phyloP scores from a whole-genome alignment of 2,888 invertebrate genomes.

The Spicauda simplicius region DNA sequence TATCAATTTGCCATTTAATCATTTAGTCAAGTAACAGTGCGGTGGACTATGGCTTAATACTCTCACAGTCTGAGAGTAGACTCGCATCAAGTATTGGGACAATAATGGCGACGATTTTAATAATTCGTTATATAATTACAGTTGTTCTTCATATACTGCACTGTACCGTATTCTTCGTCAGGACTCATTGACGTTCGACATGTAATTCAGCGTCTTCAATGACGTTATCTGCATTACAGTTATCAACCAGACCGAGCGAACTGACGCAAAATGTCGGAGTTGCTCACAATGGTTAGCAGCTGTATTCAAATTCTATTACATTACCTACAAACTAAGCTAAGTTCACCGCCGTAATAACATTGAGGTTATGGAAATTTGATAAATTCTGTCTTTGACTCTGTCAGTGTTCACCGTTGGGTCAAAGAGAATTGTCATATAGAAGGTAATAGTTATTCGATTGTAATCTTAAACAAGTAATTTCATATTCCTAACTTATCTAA shows the following conservation, averaged over 20 bases:
- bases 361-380: slow-evolving; percentile 32
- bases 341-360: slow-evolving; percentile 19
- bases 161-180: neutral
- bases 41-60: no score
- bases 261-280: neutral
- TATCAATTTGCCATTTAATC: no score
- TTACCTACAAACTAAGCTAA: slow-evolving; percentile 20
- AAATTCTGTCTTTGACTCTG: slow-evolving; percentile 17
- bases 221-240: neutral
- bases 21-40: no score
- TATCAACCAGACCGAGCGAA: neutral
- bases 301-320: slow-evolving; percentile 20
- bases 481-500: neutral
- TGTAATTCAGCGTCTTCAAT: neutral
- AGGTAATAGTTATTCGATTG: neutral
- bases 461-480: neutral
- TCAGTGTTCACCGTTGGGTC: slow-evolving; percentile 4
- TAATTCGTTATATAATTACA: no score
- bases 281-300: slow-evolving; percentile 9
- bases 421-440: neutral
- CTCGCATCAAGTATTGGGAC: no score
- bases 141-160: no score
- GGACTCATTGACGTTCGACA: neutral
- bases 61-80: no score
- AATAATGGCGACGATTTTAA: no score